Percentiles rank a stretch among this genome's conserved stretches.
phyloP scores from a whole-genome alignment of 2,888 invertebrate species.

The Mycogona germanica region DNA sequence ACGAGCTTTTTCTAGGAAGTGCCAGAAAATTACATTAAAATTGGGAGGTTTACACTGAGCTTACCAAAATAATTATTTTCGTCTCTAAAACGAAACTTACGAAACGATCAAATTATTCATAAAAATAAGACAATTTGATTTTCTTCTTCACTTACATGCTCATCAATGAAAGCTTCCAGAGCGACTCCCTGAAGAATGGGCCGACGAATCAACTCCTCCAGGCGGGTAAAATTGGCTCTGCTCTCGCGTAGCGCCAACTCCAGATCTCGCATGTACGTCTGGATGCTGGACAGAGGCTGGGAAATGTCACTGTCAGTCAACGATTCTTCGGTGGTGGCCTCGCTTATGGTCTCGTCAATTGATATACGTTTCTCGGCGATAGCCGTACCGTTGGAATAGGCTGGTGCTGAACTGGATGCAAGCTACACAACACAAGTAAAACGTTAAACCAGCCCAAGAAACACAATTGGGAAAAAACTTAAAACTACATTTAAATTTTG shows the following conservation, averaged over 20 bases:
- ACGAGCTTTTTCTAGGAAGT: slow-evolving; percentile 49
- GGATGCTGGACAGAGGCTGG: slow-evolving; percentile 51
- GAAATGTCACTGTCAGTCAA: neutral
- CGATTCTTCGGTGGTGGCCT: neutral
- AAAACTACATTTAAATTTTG: no score
- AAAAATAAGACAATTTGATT: slow-evolving; percentile 5
- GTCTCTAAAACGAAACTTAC: no score
- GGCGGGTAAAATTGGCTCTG: slow-evolving; percentile 48
- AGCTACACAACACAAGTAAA: no score
- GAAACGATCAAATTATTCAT: no score
- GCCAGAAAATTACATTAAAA: no score
- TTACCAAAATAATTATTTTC: no score
- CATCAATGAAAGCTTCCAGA: slow-evolving; percentile 13
- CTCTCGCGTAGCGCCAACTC: slow-evolving; percentile 60
- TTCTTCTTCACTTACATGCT: slow-evolving; percentile 22
- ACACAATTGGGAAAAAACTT: no score
- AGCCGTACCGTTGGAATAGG: neutral
- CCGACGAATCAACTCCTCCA: slow-evolving; percentile 39
- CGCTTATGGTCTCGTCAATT: no score
- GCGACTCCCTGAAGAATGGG: slow-evolving; percentile 21
- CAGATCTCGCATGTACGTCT: slow-evolving; percentile 66
- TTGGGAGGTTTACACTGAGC: no score
- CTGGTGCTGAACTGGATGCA: no score
- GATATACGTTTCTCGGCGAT: neutral
- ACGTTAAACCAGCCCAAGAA: no score